Evolutionary conservation across 2,113 vertebrate species (phyloP).

Genomic region (Calidris pugnax): DNA sequence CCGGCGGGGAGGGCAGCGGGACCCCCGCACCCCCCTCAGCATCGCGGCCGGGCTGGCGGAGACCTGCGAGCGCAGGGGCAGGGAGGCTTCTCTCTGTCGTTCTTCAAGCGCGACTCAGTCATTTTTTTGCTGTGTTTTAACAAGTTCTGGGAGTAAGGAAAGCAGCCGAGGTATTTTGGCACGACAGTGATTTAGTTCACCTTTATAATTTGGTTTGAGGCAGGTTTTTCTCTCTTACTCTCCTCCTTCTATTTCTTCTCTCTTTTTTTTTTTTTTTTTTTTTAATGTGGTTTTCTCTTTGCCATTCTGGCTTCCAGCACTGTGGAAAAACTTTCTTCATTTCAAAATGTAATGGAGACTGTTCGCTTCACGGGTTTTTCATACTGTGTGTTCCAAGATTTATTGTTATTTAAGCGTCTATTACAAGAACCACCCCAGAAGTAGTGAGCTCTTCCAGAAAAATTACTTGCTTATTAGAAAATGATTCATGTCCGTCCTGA

Average conservation of each 20-base stretch:
- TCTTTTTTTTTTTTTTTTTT: neutral
- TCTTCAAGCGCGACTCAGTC: neutral
- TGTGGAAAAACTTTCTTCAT: constrained; percentile 52
- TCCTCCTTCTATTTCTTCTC: neutral
- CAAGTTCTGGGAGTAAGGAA: constrained; percentile 36
- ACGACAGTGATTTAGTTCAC: constrained; percentile 5
- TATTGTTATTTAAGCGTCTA: constrained; percentile 11
- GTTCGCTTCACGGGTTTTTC: neutral
- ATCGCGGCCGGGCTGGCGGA: neutral
- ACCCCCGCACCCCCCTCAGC: neutral
- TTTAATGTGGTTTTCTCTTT: neutral
- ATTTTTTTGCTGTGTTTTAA: constrained; percentile 54
- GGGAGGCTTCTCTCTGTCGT: neutral
- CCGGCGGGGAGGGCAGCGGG: neutral
- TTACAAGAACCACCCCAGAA: constrained; percentile 2
- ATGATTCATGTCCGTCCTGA: neutral
- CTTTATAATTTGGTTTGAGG: constrained; percentile 50
- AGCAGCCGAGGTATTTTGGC: constrained; percentile 23
- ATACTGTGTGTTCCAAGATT: neutral
- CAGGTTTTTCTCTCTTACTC: neutral
- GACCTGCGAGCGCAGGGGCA: neutral
- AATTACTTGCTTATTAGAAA: constrained; percentile 38
- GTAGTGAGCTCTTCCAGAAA: constrained; percentile 1
- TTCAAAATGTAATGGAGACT: constrained; percentile 29
- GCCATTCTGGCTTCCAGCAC: constrained; percentile 9